These are phyloP conservation scores for Clarias pachynema DNA, from an alignment of 2,797 vertebrate genomes.

Conservation along the genomic window DNA sequence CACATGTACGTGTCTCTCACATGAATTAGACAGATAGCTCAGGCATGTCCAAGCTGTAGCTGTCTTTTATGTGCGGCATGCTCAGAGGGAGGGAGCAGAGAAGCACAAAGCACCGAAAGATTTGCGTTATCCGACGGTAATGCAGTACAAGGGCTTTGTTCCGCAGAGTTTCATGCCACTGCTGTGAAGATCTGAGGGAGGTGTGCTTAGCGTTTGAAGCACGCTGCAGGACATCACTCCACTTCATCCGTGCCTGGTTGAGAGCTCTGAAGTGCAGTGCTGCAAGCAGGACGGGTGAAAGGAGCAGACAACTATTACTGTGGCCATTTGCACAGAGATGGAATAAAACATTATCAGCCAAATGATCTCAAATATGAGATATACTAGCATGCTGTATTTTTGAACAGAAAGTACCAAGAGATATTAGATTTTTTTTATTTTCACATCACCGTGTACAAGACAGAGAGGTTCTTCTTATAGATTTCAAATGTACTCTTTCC, in stretches of 20 bases:
- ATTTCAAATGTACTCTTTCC: too few species aligned
- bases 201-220: conserved; percentile 21
- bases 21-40: neutral
- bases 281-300: neutral
- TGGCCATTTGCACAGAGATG: conserved; percentile 20
- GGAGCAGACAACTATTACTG: conserved; percentile 14
- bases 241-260: conserved; percentile 17
- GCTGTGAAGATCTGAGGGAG: conserved; percentile 33
- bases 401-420: neutral
- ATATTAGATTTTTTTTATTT: neutral
- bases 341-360: neutral
- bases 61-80: conserved; percentile 27
- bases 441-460: neutral
- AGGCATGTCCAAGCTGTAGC: neutral
- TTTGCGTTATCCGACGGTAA: conserved; percentile 24
- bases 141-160: conserved; percentile 23
- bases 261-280: conserved; percentile 33
- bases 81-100: neutral
- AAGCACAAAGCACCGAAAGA: neutral
- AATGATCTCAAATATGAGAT: conserved; percentile 33
- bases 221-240: conserved; percentile 12
- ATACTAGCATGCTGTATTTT: neutral
- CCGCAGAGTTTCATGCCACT: conserved; percentile 3
- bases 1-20: neutral
- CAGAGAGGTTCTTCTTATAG: neutral